Evolutionary conservation across 2,113 vertebrate genomes (phyloP).

Genomic region (Merops nubicus): DNA sequence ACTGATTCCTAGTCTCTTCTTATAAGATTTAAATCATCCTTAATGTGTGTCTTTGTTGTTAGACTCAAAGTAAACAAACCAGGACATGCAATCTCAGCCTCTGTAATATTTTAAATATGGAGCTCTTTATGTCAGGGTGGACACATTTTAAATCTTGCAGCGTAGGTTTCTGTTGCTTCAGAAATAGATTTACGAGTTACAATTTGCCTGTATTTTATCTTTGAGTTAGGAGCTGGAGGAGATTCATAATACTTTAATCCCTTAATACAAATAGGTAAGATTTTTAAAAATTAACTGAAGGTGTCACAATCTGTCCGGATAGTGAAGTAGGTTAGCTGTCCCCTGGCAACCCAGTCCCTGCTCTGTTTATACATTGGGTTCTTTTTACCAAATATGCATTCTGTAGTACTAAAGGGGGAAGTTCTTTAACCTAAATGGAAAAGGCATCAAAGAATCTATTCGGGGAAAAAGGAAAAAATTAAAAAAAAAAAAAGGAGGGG

Average conservation of each 20-base stretch:
- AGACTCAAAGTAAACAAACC: not conserved
- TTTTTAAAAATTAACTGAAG: not conserved
- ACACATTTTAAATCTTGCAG: not conserved
- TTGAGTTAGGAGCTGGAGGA: not conserved
- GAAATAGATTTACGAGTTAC: not conserved
- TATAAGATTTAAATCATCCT: not conserved
- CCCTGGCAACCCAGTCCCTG: not conserved
- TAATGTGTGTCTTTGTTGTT: not conserved
- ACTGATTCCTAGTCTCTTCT: not conserved
- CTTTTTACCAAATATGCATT: not conserved
- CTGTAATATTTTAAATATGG: not conserved
- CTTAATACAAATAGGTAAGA: not conserved
- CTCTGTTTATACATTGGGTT: slow-evolving; percentile 31
- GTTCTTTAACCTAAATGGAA: slow-evolving; percentile 16
- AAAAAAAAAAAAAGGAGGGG: fast-evolving
- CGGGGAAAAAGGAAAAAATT: too few species aligned
- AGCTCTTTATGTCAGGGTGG: not conserved
- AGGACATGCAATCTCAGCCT: not conserved
- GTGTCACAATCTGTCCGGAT: not conserved
- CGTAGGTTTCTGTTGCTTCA: not conserved
- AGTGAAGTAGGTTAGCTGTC: slow-evolving; percentile 24
- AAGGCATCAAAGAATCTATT: slow-evolving; percentile 8
- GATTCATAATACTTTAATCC: not conserved
- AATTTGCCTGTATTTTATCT: not conserved
- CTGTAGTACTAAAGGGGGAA: not conserved